Base-by-base conservation (phyloP, 2,113 vertebrate species). In the Takifugu flavidus region DNA sequence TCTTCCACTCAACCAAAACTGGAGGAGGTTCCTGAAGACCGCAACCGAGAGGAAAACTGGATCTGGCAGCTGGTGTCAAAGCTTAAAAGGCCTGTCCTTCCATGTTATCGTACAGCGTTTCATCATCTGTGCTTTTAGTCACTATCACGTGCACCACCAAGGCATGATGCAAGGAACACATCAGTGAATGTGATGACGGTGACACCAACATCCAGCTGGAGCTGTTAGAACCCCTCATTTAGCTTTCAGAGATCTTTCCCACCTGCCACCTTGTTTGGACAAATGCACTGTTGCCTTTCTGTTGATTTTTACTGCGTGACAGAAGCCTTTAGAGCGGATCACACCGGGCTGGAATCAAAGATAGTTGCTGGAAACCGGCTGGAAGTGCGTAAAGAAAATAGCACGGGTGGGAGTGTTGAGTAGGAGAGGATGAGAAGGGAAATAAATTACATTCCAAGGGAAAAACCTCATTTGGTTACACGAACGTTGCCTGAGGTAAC, bases 311-410 rank as follows among this genome's bases (percentile, higher is more conserved):
- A 51, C 5, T 47, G 29, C 61, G 5, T 68, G 44, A 50, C 56
- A 28, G 45, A 13, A 5, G 54, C 49, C 52, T 28, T 47, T 47
- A n/a, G 45, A 13, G 15, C 13, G 12, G 45, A 47, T n/a, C 14
- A 47, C 42, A 67, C 64, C 63, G 42, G 65, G 78, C 76, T 70
- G 43, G 75, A 29, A 71, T 56, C 56, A 71, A 77, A 78, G 71
- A 59, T 13, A n/a, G 68, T 64, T 14, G 10, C 74, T 34, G 28
- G 53, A 72, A 62, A 39, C 62, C 70, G 59, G 58, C 42, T 34
- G 39, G 34, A 26, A 27, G 56, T 65, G n/a, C 53, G 15, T 60
- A 63, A 53, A 59, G 44, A 47, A 74, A 75, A 42, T 25, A 27
- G 25, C 49, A 43, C 1, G 13, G 65, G 54, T 47, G 56, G 56